These are phyloP conservation scores for Hirtodrosophila duncani DNA, from an alignment of 2,888 invertebrate species.

Conservation along the genomic window DNA sequence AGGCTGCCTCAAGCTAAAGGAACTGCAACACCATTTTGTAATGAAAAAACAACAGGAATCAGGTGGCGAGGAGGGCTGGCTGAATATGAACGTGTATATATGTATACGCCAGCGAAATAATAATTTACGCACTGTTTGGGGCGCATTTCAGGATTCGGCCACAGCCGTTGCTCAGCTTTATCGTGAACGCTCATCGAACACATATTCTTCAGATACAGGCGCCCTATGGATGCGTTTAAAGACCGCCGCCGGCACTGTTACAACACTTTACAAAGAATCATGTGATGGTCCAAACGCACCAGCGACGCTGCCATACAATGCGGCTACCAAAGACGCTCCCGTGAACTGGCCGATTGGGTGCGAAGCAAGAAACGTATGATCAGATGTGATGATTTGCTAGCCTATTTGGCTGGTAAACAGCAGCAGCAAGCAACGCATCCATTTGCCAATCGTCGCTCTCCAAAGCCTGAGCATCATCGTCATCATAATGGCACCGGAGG, in stretches of 20 bases:
- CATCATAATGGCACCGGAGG: constrained; percentile 25
- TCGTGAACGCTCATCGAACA: constrained; percentile 82
- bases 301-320: constrained; percentile 85
- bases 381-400: constrained; percentile 86
- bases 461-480: constrained; percentile 71
- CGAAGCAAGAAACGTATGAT: constrained; percentile 86
- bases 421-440: constrained; percentile 79
- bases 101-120: constrained; percentile 79
- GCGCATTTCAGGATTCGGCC: constrained; percentile 87
- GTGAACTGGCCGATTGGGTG: constrained; percentile 87
- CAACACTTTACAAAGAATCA: constrained; percentile 88
- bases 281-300: constrained; percentile 83
- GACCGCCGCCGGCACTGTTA: constrained; percentile 88
- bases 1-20: not conserved
- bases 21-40: constrained; percentile 6
- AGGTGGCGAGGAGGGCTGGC: constrained; percentile 81
- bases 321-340: constrained; percentile 86
- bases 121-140: constrained; percentile 82
- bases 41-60: constrained; percentile 64
- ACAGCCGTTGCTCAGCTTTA: constrained; percentile 88
- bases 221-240: constrained; percentile 88
- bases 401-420: constrained; percentile 86
- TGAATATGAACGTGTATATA: constrained; percentile 85
- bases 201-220: constrained; percentile 80
- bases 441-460: constrained; percentile 79